phyloP scores from a whole-genome alignment of 2,113 vertebrate species.

The Sander lucioperca region DNA sequence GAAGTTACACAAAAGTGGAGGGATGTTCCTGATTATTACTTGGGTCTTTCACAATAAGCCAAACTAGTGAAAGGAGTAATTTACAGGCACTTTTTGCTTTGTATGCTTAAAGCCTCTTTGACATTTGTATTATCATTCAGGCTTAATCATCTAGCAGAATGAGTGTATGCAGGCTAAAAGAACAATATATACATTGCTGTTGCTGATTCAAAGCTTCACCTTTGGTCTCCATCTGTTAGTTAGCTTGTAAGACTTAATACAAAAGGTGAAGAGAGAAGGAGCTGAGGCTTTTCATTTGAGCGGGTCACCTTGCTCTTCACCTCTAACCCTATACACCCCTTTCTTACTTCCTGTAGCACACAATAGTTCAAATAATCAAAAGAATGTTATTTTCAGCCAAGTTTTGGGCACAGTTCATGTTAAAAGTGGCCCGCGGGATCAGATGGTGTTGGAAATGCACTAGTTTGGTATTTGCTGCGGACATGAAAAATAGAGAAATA shows the following conservation, averaged over 20 bases:
- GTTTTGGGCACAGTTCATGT: not conserved
- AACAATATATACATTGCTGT: conserved; percentile 23
- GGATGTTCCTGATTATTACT: conserved; percentile 69
- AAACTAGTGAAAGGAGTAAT: conserved; percentile 72
- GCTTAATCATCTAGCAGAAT: conserved; percentile 63
- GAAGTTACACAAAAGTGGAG: conserved; percentile 62
- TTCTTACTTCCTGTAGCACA: not conserved
- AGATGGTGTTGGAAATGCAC: not conserved
- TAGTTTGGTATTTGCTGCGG: not conserved
- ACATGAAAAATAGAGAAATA: not conserved
- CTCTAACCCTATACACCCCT: not conserved
- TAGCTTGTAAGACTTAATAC: conserved; percentile 42
- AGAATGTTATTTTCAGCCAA: not conserved
- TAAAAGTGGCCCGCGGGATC: not conserved
- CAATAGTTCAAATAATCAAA: not conserved
- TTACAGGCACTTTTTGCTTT: conserved; percentile 62
- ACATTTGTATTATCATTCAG: conserved; percentile 59
- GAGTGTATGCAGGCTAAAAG: conserved; percentile 30
- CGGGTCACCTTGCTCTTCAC: conserved; percentile 12
- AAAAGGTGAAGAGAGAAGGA: conserved; percentile 61
- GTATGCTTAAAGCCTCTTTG: conserved; percentile 56
- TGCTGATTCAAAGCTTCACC: conserved; percentile 52
- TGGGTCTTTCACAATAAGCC: conserved; percentile 66
- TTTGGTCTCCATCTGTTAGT: conserved; percentile 54
- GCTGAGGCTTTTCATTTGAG: conserved; percentile 31